Evolutionary conservation across 2,888 invertebrate genomes (phyloP).

Genomic region (Hyposoter didymator): DNA sequence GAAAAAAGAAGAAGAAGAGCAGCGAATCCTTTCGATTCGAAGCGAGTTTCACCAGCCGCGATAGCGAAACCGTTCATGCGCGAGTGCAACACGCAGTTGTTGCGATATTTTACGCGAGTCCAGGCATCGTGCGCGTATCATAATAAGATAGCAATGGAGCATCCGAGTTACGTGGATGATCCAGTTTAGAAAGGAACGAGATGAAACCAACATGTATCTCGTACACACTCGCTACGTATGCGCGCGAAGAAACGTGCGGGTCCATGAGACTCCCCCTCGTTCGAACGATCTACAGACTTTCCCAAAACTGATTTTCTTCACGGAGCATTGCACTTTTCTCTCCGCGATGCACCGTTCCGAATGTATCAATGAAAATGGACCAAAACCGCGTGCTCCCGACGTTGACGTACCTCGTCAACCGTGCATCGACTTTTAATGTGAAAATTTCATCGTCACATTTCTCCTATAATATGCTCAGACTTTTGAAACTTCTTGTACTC

Average conservation of each 20-base stretch:
- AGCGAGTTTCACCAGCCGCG: slow-evolving; percentile 13
- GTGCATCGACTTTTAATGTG: neutral
- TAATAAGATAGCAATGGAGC: slow-evolving; percentile 50
- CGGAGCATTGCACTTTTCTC: no score
- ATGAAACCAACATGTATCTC: neutral
- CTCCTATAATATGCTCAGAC: neutral
- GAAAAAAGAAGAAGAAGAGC: neutral
- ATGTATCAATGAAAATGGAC: no score
- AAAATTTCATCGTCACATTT: neutral
- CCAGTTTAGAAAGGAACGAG: slow-evolving; percentile 67
- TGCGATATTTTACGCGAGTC: slow-evolving; percentile 16
- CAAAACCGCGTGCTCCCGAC: neutral
- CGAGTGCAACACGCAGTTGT: slow-evolving; percentile 31
- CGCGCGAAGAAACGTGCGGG: neutral
- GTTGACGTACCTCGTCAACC: neutral
- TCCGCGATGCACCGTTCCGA: no score
- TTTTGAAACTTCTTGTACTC: neutral
- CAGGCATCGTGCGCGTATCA: slow-evolving; percentile 14
- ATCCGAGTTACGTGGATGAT: slow-evolving; percentile 64
- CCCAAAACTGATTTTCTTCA: neutral
- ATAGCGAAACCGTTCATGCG: slow-evolving; percentile 34
- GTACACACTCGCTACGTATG: neutral
- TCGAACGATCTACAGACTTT: neutral
- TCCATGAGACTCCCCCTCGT: slow-evolving; percentile 17
- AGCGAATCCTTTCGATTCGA: slow-evolving; percentile 10